Percentiles rank a stretch among this genome's conserved stretches.
phyloP scores from a whole-genome alignment of 2,888 invertebrate genomes.

The Idaea straminata region DNA sequence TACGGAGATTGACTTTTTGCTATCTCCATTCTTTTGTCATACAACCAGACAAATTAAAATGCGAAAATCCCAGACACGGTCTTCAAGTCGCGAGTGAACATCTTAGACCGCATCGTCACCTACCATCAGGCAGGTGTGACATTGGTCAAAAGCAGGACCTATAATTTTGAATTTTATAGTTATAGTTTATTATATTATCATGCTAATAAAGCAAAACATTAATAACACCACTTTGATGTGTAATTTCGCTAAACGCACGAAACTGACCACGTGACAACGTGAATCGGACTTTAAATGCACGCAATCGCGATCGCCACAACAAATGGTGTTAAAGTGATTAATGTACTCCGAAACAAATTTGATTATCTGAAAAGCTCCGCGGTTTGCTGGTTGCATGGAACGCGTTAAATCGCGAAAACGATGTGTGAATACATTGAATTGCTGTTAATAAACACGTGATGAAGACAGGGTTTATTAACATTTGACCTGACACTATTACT shows the following conservation, averaged over 20 bases:
- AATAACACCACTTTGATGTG: neutral
- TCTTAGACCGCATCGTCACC: too few relatives aligned
- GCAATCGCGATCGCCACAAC: slow-evolving; percentile 58
- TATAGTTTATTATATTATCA: neutral
- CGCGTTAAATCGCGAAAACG: slow-evolving; percentile 34
- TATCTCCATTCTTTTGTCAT: too few relatives aligned
- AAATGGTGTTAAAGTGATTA: slow-evolving; percentile 75
- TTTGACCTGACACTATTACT: slow-evolving; percentile 42
- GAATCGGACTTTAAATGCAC: slow-evolving; percentile 28
- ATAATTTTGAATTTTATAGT: too few relatives aligned
- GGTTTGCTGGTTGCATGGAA: slow-evolving; percentile 27
- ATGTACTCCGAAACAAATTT: slow-evolving; percentile 65
- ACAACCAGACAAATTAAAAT: too few relatives aligned
- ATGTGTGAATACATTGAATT: slow-evolving; percentile 35
- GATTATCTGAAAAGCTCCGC: slow-evolving; percentile 59
- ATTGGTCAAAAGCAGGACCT: too few relatives aligned
- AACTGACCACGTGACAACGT: slow-evolving; percentile 30
- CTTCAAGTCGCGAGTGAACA: too few relatives aligned
- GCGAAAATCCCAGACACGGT: too few relatives aligned
- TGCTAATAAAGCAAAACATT: neutral
- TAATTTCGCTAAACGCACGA: slow-evolving; percentile 5
- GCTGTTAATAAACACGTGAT: slow-evolving; percentile 54
- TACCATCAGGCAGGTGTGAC: too few relatives aligned
- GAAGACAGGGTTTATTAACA: slow-evolving; percentile 55
- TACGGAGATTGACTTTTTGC: too few relatives aligned